Percentiles rank a stretch among this genome's conserved stretches.
Conservation (phyloP, 1,140 invertebrate species). For the Scaptomyza hsui region DNA sequence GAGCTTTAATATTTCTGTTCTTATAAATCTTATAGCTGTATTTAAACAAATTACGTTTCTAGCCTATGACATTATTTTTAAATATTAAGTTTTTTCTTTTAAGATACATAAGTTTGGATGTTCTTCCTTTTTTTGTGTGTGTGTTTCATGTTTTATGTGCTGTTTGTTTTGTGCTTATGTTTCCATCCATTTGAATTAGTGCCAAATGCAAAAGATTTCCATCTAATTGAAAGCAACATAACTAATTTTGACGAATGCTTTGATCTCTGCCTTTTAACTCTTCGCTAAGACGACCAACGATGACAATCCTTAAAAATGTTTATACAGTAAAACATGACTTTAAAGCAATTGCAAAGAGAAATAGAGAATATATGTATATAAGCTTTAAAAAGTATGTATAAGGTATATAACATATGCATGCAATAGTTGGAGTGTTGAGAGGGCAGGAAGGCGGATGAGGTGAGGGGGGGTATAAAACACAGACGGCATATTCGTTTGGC, state of each 20-base stretch:
- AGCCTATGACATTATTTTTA: too few species aligned
- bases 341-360: background rate
- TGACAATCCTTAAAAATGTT: constrained; percentile 11
- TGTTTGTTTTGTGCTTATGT: constrained; percentile 27
- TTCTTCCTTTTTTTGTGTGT: background rate
- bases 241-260: constrained; percentile 36
- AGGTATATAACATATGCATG: constrained; percentile 1
- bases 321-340: background rate
- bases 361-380: background rate
- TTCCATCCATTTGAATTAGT: constrained; percentile 47
- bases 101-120: background rate
- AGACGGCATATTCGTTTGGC: constrained; percentile 42
- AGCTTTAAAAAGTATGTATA: background rate
- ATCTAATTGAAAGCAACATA: constrained; percentile 41
- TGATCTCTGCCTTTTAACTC: constrained; percentile 20
- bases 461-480: background rate
- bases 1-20: too few species aligned
- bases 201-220: constrained; percentile 12
- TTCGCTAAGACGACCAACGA: background rate
- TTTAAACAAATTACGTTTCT: too few species aligned
- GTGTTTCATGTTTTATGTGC: constrained; percentile 23
- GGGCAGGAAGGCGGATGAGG: background rate
- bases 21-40: too few species aligned
- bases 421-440: too few species aligned
- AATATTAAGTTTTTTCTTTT: background rate